Percentiles rank a stretch among this genome's conserved stretches.
These are phyloP conservation scores for Oreochromis aureus DNA, from an alignment of 2,113 vertebrate species.

Conservation along the genomic window DNA sequence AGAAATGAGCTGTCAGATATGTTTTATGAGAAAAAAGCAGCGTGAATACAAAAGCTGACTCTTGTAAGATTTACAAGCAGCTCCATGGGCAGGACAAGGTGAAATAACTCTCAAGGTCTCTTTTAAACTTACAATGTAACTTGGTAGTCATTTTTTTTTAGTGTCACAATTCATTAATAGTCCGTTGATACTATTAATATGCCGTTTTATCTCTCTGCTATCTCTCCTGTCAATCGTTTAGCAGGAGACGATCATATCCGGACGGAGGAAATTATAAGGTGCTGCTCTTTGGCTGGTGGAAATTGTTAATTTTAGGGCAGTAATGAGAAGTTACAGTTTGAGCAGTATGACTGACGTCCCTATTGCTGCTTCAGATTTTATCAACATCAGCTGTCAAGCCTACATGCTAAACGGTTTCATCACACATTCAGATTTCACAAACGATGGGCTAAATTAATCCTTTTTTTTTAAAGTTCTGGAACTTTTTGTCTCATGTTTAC, in stretches of 20 bases:
- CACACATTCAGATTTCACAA: background rate
- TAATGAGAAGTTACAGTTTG: background rate
- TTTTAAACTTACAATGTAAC: background rate
- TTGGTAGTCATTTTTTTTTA: background rate
- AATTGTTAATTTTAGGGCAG: constrained; percentile 1
- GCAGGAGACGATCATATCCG: constrained; percentile 7
- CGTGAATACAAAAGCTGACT: background rate
- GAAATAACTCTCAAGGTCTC: background rate
- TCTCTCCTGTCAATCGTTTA: background rate
- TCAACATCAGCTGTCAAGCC: background rate
- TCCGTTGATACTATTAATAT: background rate
- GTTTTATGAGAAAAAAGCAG: background rate
- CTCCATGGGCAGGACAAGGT: background rate
- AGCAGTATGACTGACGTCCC: constrained; percentile 20
- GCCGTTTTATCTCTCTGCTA: background rate
- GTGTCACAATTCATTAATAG: background rate
- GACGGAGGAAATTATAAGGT: constrained; percentile 20
- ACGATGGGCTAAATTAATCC: background rate
- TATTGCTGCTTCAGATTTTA: background rate
- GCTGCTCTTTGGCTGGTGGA: background rate
- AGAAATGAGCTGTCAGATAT: constrained; percentile 9
- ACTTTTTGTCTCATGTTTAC: background rate
- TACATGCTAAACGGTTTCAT: background rate
- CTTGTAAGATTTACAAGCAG: background rate
- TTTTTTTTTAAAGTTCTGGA: background rate